Evolutionary conservation across 2,888 invertebrate genomes (phyloP).

Genomic region (Apodemia duryi): DNA sequence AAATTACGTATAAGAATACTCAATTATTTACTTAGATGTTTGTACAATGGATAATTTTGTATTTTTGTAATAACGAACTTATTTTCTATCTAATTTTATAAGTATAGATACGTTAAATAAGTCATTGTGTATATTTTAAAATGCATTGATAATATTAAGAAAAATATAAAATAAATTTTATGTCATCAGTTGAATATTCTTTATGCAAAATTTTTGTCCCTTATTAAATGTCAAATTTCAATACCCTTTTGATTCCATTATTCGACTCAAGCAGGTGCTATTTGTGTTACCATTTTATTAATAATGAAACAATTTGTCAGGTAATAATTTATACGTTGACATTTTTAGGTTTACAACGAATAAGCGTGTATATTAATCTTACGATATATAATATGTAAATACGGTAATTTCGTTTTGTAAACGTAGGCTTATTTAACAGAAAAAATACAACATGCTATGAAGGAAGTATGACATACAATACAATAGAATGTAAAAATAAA

Average conservation of each 20-base stretch:
- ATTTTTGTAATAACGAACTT: conserved; percentile 33
- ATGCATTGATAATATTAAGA: background rate
- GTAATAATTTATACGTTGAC: conserved; percentile 3
- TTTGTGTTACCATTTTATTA: conserved; percentile 55
- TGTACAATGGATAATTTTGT: conserved; percentile 35
- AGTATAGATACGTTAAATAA: background rate
- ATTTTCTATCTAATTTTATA: conserved; percentile 20
- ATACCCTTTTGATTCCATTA: background rate
- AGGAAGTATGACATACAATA: background rate
- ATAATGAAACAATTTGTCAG: conserved; percentile 35
- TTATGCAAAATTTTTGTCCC: background rate
- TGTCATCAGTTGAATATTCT: no score
- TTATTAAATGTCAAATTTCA: background rate
- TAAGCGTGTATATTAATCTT: conserved; percentile 14
- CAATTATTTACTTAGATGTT: conserved; percentile 32
- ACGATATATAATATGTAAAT: conserved; percentile 14
- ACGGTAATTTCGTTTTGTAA: conserved; percentile 16
- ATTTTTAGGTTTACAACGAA: conserved; percentile 4
- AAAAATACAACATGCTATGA: conserved; percentile 1
- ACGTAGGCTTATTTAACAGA: background rate
- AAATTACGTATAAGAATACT: conserved; percentile 32
- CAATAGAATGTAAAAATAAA: conserved; percentile 13
- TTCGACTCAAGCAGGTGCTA: conserved; percentile 48
- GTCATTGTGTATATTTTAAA: conserved; percentile 3
- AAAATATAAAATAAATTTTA: background rate